Percentiles rank a stretch among this genome's conserved stretches.
Evolutionary conservation across 2,888 invertebrate genomes (phyloP).

Genomic region (Amphimallon solstitiale): DNA sequence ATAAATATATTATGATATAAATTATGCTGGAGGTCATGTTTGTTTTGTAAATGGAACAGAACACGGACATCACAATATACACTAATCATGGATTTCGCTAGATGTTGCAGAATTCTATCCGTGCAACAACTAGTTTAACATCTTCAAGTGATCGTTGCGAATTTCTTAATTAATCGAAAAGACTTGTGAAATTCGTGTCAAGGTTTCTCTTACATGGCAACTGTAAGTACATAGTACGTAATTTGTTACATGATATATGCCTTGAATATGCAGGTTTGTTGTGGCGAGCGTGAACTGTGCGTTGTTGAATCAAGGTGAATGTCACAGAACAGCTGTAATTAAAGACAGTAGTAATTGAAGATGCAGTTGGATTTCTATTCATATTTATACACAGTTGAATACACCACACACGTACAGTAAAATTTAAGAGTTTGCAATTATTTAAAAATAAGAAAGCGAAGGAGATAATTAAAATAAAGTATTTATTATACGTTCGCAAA

Average conservation of each 20-base stretch:
- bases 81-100: background rate
- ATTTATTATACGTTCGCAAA: too few relatives aligned
- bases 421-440: too few relatives aligned
- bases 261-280: conserved; percentile 10
- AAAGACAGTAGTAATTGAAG: conserved; percentile 1
- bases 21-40: too few relatives aligned
- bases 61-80: background rate
- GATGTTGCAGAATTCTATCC: too few relatives aligned
- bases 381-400: too few relatives aligned
- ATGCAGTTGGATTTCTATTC: too few relatives aligned
- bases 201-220: conserved; percentile 17
- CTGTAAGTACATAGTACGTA: conserved; percentile 13
- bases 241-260: conserved; percentile 23
- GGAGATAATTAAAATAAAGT: too few relatives aligned
- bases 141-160: background rate
- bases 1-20: too few relatives aligned
- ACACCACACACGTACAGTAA: too few relatives aligned
- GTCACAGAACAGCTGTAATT: conserved; percentile 12
- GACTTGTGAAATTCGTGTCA: conserved; percentile 23
- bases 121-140: background rate
- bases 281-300: background rate
- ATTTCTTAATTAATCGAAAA: conserved; percentile 21
- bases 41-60: too few relatives aligned
- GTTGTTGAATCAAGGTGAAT: conserved; percentile 16
- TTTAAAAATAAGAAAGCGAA: too few relatives aligned